Base-by-base conservation (phyloP, 2,797 vertebrate species). In the Bovichtus diacanthus region DNA sequence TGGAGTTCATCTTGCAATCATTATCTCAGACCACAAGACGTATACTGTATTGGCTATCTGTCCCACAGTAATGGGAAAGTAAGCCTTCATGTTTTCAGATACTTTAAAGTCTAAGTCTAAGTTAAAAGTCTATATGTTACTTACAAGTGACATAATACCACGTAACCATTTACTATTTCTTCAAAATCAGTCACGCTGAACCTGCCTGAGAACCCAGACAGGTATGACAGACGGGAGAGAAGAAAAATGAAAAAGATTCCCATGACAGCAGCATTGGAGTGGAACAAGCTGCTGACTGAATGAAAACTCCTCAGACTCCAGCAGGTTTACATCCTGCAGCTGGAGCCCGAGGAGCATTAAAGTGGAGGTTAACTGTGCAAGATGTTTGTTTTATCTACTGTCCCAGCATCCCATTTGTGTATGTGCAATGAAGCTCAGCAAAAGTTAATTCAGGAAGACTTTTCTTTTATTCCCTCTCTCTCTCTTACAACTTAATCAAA, bases 221-320 rank as follows among this genome's bases (percentile, higher is more conserved):
- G 60, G 5, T 15, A 43, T 55, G 38, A n/a, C 19, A 19, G 47
- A 19, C 0, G 23, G n/a, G 31, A 12, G 3, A 46, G 5, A 1
- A 1, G 50, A 49, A 34, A 18, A 16, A 43, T 16, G n/a, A n/a
- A 1, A 63, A n/a, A n/a, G n/a, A 39, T 68, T 58, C 13, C 55
- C 12, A 64, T 12, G 31, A 27, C 31, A 16, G 58, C 19, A 39
- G 50, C 59, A 72, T 50, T 19, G 25, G 29, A 74, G 60, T 63
- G 70, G 66, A 82, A 80, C 66, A 71, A 66, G 72, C 78, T 36
- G 65, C 27, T 75, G 46, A 44, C n/a, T 41, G 43, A 59, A 54
- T 46, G 18, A 69, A 69, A 53, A 62, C 27, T 15, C 6, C 5
- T 46, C 38, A 27, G 25, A 58, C 49, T 83, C 23, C 51, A 44